Evolutionary conservation across 1,140 invertebrate genomes (phyloP), one percentile per base, ranked within the genome.

Genomic region (Nymphalis io): DNA sequence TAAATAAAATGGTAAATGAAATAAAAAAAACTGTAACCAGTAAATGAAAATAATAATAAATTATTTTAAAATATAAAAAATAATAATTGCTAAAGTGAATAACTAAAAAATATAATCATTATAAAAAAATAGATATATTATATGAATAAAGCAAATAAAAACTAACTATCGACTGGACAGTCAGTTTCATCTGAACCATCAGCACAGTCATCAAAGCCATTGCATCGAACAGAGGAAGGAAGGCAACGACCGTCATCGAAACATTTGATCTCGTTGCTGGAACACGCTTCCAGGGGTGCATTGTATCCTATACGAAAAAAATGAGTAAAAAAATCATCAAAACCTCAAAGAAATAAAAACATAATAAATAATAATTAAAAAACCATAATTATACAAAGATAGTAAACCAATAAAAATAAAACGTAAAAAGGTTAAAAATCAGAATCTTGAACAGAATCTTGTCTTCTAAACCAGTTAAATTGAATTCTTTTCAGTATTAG

Each of bases 181-280:
- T 65, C 33, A 8, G 40, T 3, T 39, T 76, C 76, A 16, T 79
- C 74, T 10, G 67, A 55, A 2, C 57, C 70, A 13, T 74, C 40
- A n/a, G 70, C n/a, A 27, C 76, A 78, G 46, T 78, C 69, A 3
- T 23, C n/a, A 5, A 62, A 44, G 15, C 59, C 64, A 39, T 79
- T 44, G 15, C 75, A 78, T 20, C 60, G 48, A 3, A 46, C 27
- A 1, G 69, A 46, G 27, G 44, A 53, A 21, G 69, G 72, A 1
- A 69, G 16, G 46, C 75, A 76, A 15, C 27, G 51, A 39, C 62
- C 62, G 20, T 66, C 70, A 20, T 65, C 20, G 13, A 38, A 11
- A 39, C 72, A 76, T 39, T 46, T 73, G 13, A 73, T 59, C 44
- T 76, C 68, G 33, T 70, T 64, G 46, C 21, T 57, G 3, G 65